A percentile compares a stretch with the other conserved stretches of the same genome.
Evolutionary conservation across 2,888 invertebrate genomes (phyloP).

Genomic region (Empis livida): DNA sequence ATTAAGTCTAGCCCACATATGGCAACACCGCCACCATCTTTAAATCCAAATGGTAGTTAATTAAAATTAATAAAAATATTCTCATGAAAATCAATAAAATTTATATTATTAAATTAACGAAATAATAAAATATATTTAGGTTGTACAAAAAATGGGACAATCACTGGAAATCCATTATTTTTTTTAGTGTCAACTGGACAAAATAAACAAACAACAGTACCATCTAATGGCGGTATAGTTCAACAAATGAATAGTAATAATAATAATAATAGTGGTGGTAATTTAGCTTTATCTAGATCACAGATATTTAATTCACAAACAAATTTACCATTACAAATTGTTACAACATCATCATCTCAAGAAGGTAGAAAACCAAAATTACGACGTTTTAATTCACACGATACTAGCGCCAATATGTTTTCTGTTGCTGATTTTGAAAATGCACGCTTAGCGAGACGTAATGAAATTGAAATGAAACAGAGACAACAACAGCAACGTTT

Average conservation of each 20-base stretch:
- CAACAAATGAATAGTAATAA: slow-evolving; percentile 2
- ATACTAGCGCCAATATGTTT: slow-evolving; percentile 36
- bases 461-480: slow-evolving; percentile 35
- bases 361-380: slow-evolving; percentile 34
- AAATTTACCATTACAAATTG: slow-evolving; percentile 22
- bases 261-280: slow-evolving; percentile 9
- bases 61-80: no score
- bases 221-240: background rate
- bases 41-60: slow-evolving; percentile 10
- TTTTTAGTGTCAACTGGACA: slow-evolving; percentile 22
- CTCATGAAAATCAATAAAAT: background rate
- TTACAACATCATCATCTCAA: slow-evolving; percentile 17
- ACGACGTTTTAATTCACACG: slow-evolving; percentile 35
- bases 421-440: slow-evolving; percentile 37
- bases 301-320: slow-evolving; percentile 21
- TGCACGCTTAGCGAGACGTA: slow-evolving; percentile 33
- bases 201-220: slow-evolving; percentile 14
- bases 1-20: slow-evolving; percentile 36
- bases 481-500: slow-evolving; percentile 29
- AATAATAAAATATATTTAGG: slow-evolving; percentile 11
- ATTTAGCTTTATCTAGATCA: slow-evolving; percentile 18
- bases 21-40: slow-evolving; percentile 24
- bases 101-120: slow-evolving; percentile 9
- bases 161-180: slow-evolving; percentile 21
- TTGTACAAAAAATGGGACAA: slow-evolving; percentile 20